Percentiles rank a stretch among this genome's conserved stretches.
phyloP scores from a whole-genome alignment of 2,888 invertebrate species.

The Tenthredo scrophulariae region DNA sequence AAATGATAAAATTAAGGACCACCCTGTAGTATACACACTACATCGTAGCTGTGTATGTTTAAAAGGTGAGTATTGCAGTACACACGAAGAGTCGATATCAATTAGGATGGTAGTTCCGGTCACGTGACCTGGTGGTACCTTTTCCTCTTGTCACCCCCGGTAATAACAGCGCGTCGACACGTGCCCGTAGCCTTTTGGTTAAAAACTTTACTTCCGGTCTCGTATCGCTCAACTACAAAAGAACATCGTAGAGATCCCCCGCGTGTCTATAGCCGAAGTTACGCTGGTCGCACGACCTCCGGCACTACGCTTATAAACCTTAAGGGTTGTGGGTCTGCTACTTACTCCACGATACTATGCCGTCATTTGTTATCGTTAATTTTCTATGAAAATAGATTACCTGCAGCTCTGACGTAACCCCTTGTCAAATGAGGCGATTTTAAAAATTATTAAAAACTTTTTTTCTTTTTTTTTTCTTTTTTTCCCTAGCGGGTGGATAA shows the following conservation, averaged over 20 bases:
- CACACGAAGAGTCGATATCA: constrained; percentile 73
- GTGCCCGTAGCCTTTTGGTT: constrained; percentile 66
- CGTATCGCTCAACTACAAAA: constrained; percentile 54
- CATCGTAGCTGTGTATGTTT: background rate
- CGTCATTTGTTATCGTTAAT: constrained; percentile 53
- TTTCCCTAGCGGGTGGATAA: background rate
- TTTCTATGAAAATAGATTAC: constrained; percentile 52
- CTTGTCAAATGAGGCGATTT: background rate
- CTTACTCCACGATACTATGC: background rate
- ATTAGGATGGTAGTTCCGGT: constrained; percentile 78
- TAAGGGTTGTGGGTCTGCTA: constrained; percentile 60
- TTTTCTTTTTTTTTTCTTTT: background rate
- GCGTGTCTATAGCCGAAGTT: background rate
- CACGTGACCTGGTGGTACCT: constrained; percentile 69
- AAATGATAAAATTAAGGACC: too few relatives aligned
- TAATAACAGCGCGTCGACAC: constrained; percentile 68
- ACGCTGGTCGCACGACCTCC: constrained; percentile 64
- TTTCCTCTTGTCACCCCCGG: constrained; percentile 64
- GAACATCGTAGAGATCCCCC: constrained; percentile 52
- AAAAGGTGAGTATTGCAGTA: background rate
- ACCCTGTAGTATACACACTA: background rate
- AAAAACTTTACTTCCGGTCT: constrained; percentile 66
- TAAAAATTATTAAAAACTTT: background rate
- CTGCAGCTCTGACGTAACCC: background rate
- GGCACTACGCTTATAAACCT: constrained; percentile 27